Base-by-base conservation (phyloP, 2,797 vertebrate species). In the Paratrypauchen microcephalus region DNA sequence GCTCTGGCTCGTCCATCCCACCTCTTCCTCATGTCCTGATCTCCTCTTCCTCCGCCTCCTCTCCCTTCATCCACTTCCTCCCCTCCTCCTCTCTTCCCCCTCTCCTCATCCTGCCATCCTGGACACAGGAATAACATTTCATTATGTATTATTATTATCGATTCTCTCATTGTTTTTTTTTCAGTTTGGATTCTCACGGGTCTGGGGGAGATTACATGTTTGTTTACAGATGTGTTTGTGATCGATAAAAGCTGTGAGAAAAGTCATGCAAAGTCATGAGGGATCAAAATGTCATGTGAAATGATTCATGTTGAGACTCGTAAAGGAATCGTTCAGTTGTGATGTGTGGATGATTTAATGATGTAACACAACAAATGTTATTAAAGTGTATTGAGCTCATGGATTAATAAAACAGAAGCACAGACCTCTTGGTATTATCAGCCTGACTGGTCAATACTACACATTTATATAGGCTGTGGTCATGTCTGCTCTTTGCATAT, bases 141-240 rank as follows among this genome's bases (percentile, higher is more conserved):
- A 84, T 86, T 85, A 91, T 81, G 68, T 71, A 73, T 72, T n/a
- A n/a, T n/a, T n/a, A n/a, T 6, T 86, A 90, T 90, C 72, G 83
- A 89, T 87, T 83, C 74, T 57, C 28, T n/a, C 12, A 72, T 70
- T 80, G 52, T 68, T 75, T 66, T 54, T 52, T n/a, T 9, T n/a
- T 50, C 5, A 7, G 32, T 36, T 36, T 9, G 32, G 64, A 81
- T 84, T 85, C 76, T 85, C 84, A 86, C 85, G 85, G 77, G 87
- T 81, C 84, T 61, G 41, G 65, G 64, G 73, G 72, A 87, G 79
- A 84, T 76, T 76, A 74, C 72, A 58, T 73, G 68, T 62, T 77
- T 66, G 56, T 78, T 75, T 63, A 56, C 75, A 71, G 82, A 70
- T 78, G 71, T 82, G 56, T 75, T 2, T 61, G 61, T 60, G 75